A percentile compares a stretch with the other conserved stretches of the same genome.
These are phyloP conservation scores for Malurus melanocephalus DNA, from an alignment of 2,113 vertebrate genomes.

Conservation along the genomic window DNA sequence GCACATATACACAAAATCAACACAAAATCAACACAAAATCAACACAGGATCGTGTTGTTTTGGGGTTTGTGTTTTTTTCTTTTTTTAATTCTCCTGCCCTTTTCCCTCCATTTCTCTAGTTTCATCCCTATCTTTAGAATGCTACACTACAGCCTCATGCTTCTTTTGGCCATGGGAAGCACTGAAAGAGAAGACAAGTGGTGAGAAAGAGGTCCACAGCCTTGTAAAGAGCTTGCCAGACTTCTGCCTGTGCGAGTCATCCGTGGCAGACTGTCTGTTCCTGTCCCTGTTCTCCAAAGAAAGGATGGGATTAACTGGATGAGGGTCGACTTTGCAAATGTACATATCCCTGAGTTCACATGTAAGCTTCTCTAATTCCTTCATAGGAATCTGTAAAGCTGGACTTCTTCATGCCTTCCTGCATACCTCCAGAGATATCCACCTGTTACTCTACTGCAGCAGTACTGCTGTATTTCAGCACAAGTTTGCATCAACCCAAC, in stretches of 20 bases:
- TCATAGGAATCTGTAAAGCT: neutral
- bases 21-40: neutral
- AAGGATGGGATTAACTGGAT: neutral
- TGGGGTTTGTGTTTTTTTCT: neutral
- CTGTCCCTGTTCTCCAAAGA: accelerated
- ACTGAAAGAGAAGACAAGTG: neutral
- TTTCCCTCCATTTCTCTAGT: neutral
- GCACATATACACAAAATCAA: neutral
- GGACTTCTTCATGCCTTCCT: neutral
- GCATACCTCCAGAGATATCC: neutral
- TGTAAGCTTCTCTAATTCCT: neutral
- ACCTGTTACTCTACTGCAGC: neutral
- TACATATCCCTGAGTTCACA: neutral
- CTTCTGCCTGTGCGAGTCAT: neutral
- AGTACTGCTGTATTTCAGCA: neutral
- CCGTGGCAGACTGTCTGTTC: neutral
- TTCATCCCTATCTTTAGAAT: neutral
- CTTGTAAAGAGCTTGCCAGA: neutral
- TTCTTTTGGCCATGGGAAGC: neutral
- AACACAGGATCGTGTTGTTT: neutral
- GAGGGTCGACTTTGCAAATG: neutral
- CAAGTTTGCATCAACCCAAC: neutral
- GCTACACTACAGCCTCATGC: neutral
- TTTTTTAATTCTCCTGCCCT: neutral
- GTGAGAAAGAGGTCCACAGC: neutral